Percentiles rank a stretch among this genome's conserved stretches.
phyloP scores from a whole-genome alignment of 2,797 vertebrate species.

The Dromococcyx pavoninus region DNA sequence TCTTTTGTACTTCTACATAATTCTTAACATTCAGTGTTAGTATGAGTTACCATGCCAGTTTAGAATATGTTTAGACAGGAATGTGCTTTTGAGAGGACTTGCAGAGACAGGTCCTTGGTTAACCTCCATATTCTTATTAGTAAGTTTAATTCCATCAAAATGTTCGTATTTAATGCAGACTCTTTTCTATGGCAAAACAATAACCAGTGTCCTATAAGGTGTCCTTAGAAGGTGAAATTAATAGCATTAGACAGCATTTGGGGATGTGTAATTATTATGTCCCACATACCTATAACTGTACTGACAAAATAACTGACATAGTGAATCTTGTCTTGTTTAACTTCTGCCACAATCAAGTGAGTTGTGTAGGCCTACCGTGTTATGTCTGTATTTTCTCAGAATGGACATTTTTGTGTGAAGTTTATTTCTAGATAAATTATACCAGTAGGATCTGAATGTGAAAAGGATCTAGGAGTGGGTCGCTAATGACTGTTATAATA shows the following conservation, averaged over 20 bases:
- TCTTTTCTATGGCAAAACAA: neutral
- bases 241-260: neutral
- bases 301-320: neutral
- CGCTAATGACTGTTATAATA: neutral
- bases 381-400: neutral
- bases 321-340: neutral
- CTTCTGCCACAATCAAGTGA: neutral
- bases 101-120: neutral
- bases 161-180: neutral
- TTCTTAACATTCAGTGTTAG: neutral
- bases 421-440: neutral
- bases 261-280: neutral
- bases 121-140: neutral
- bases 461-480: neutral
- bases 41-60: neutral
- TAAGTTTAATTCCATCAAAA: neutral
- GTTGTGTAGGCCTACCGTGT: neutral
- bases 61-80: neutral
- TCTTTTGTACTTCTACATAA: neutral
- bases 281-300: neutral
- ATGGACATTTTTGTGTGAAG: neutral
- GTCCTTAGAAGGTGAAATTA: neutral
- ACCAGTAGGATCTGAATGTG: neutral
- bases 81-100: neutral
- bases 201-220: neutral